Base-by-base conservation (phyloP, 2,113 vertebrate genomes). In the Pachycephala philippinensis region DNA sequence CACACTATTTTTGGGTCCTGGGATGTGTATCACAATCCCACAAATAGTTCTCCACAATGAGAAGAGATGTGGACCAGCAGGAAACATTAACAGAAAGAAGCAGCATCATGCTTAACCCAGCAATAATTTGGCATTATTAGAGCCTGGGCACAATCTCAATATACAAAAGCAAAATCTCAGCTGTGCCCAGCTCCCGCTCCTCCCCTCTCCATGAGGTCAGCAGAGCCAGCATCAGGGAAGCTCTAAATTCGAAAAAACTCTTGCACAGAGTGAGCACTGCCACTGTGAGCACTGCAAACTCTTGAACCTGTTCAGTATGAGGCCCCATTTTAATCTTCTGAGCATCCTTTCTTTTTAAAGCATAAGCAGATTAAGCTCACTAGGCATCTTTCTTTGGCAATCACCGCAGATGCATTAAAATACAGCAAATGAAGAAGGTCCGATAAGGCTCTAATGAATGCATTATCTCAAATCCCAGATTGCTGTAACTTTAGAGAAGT, bases 401-500 rank as follows among this genome's bases (percentile, higher is more conserved):
- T 83, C 87, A 64, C 1, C 18, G 72, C 2, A 87, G 65, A 78
- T 23, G 50, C 68, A 85, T 95, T 93, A 94, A 95, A 94, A 89
- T 69, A 94, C 40, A 74, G 78, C 42, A 91, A 90, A 89, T 49
- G 64, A 89, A 93, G 81, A 71, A 63, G 42, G 89, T 49, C 65
- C 1, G 64, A 31, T 84, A 95, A 87, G 61, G n/a, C 79, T 63
- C 42, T 44, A 91, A 83, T 89, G 88, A 95, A 92, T 53, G 61
- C 68, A 91, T 94, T 93, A 93, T 92, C 91, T 96, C 63, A 83
- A 93, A 91, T 49, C 71, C 85, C 95, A 91, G 81, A 86, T 47
- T 92, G 90, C 60, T 87, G 3, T 84, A 92, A 94, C 69, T 95
- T 92, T 69, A 93, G 45, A 64, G 71, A 95, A 95, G 81, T 80